Base-by-base conservation (phyloP, 2,113 vertebrate species). In the Bothrops jararaca region DNA sequence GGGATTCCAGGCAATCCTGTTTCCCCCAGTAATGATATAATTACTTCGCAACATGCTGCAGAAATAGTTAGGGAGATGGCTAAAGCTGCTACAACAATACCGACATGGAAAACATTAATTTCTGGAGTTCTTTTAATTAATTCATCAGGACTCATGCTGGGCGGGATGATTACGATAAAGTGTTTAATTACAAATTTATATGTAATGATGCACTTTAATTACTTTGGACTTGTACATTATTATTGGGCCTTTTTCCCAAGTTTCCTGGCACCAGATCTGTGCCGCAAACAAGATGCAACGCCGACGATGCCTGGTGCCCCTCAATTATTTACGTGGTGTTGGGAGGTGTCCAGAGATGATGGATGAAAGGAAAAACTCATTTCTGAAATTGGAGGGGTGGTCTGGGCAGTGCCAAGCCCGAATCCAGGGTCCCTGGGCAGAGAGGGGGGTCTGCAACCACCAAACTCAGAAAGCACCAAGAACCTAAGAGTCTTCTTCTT, bases 161-260 rank as follows among this genome's bases (percentile, higher is more conserved):
- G 98, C 96, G 96, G 98, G 97, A 98, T 98, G 98, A 98, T 98
- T 98, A 98, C 97, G 97, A 97, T 98, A 98, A 98, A 98, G 98
- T 98, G 98, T 98, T 99, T 98, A 98, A 99, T 99, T 98, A 98
- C 98, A 98, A 98, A 99, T 98, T 98, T 98, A 98, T 98, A 98
- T 98, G 98, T 97, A 98, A 98, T 98, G 97, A 98, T 97, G 98
- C 97, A 98, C 98, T 98, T 99, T 98, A 98, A 99, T 98, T 98
- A 98, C 98, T 98, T 96, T 96, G 97, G 98, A 98, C 97, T 97
- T 98, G 98, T 98, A 98, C 98, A 98, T 98, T 98, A 98, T 98
- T 98, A 98, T 98, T 97, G 98, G 98, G 98, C 97, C 97, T 95
- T 98, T 98, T 97, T 98, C 98, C 97, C 97, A 98, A 98, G 98